These are phyloP conservation scores for Campylomormyrus numenius DNA, from an alignment of 2,113 vertebrate species.

Conservation along the genomic window DNA sequence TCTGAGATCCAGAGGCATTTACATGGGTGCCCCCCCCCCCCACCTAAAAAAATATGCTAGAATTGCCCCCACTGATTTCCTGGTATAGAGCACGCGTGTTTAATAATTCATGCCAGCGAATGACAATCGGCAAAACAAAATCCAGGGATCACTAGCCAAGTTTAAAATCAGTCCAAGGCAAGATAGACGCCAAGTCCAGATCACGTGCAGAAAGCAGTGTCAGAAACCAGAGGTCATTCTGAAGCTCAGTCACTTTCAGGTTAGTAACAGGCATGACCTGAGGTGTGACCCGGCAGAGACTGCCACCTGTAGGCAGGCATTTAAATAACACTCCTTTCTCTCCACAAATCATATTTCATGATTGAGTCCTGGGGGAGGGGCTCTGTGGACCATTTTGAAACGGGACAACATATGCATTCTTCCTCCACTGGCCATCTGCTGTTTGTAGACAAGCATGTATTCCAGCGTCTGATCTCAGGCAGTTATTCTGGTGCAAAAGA, in stretches of 20 bases:
- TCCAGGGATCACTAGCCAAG: background rate
- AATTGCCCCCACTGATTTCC: background rate
- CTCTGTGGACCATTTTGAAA: background rate
- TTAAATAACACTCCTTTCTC: background rate
- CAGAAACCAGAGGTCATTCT: background rate
- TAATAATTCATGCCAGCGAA: background rate
- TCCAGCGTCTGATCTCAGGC: background rate
- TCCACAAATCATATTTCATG: background rate
- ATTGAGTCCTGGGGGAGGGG: background rate
- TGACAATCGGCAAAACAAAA: background rate
- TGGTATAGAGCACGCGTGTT: background rate
- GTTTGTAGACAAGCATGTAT: background rate
- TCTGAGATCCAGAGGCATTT: background rate
- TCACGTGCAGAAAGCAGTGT: background rate
- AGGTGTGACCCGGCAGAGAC: background rate
- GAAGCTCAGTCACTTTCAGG: background rate
- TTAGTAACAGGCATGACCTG: background rate
- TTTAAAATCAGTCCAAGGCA: background rate
- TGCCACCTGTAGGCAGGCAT: background rate
- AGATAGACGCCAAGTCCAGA: background rate
- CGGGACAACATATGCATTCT: background rate
- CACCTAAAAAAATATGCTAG: background rate
- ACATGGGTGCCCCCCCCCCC: background rate
- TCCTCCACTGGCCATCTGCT: background rate
- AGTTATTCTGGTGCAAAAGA: background rate